Evolutionary conservation across 2,113 vertebrate species (phyloP).

Genomic region (Delphinus delphis): DNA sequence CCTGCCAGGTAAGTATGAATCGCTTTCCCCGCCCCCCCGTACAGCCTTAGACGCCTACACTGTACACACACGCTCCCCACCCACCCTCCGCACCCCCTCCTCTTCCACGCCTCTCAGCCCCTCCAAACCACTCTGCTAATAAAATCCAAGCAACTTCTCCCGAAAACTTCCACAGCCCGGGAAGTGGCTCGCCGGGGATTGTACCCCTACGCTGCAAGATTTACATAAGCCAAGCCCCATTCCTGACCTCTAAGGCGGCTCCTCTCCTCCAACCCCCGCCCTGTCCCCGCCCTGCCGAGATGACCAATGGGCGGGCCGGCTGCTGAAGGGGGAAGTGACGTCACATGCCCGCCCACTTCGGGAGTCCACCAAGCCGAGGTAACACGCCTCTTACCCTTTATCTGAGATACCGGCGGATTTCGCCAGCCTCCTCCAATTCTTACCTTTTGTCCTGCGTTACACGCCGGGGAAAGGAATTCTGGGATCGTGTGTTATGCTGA

Average conservation of each 20-base stretch:
- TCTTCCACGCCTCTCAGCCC: neutral
- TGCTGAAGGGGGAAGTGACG: neutral
- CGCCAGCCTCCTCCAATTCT: neutral
- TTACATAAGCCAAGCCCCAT: neutral
- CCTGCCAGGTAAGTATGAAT: neutral
- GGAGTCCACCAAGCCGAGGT: neutral
- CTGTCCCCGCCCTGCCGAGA: neutral
- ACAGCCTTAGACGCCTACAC: neutral
- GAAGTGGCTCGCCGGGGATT: fast-evolving
- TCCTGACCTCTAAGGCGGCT: neutral
- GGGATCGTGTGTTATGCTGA: too few relatives aligned
- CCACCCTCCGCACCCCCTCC: neutral
- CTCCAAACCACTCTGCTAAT: neutral
- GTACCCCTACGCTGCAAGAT: neutral
- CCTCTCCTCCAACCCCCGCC: neutral
- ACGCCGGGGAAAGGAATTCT: neutral
- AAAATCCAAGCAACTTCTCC: too few relatives aligned
- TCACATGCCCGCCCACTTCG: fast-evolving
- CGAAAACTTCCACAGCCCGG: neutral
- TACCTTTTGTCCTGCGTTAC: neutral
- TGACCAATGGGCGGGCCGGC: neutral
- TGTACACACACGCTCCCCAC: neutral
- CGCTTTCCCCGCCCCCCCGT: fast-evolving
- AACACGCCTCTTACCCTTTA: neutral
- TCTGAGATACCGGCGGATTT: neutral